Base-by-base conservation (phyloP, 2,113 vertebrate genomes). In the Phrynocephalus versicolor region DNA sequence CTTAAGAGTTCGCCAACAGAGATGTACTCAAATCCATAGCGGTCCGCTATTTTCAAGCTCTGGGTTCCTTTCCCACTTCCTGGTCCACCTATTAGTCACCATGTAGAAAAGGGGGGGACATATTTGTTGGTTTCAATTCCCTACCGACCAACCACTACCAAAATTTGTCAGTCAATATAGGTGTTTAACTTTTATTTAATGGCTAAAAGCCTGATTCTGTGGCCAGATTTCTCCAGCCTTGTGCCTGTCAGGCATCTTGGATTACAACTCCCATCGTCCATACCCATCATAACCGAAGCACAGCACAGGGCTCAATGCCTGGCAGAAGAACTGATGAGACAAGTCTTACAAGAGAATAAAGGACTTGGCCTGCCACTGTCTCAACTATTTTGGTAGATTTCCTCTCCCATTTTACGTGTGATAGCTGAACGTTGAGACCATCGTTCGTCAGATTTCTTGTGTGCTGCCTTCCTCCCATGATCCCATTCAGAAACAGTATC, bases 31-130 rank as follows among this genome's bases (percentile, higher is more conserved):
- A 99, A 99, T 87, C 98, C 97, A 1, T 99, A 99, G 81, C 97
- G 98, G 91, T 99, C 97, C 0, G 99, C 99, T 13, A 99, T 98
- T 96, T 99, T 99, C 96, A 99, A 93, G 93, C 99, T 98, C 92
- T 99, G 99, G 1, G 99, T 99, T 67, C 99, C 98, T 93, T 99
- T 99, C 86, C 98, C 99, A 25, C 99, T 99, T 94, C 98, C 99
- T 16, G 99, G 99, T 25, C 99, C 99, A 92, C 99, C 99, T 99
- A 86, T 83, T 58, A 73, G 77, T 72, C 90, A 87, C 89, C 79
- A 91, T 85, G 55, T 23, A 92, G 90, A 89, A 51, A 51, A 79
- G 67, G 87, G 71, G 51, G 6, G 80, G 55, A 79, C n/a, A 35
- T 57, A 16, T 6, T 6, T 2, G 23, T 69, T 78, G 41, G 35